Evolutionary conservation across 2,113 vertebrate species (phyloP).

Genomic region (Odobenus rosmarus): DNA sequence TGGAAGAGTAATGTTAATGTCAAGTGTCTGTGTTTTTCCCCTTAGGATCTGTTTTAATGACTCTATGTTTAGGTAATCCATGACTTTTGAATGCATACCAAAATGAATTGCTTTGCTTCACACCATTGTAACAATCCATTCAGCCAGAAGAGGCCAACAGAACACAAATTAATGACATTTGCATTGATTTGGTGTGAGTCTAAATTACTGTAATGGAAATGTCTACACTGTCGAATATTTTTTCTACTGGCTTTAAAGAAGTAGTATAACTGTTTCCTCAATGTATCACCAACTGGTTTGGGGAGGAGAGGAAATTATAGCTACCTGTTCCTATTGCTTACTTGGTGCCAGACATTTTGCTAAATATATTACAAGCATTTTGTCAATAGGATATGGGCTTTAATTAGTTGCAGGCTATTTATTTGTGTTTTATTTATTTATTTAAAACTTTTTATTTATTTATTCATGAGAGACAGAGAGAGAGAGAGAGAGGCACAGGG

Average conservation of each 20-base stretch:
- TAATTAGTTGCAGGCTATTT: not conserved
- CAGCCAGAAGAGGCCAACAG: slow-evolving; percentile 62
- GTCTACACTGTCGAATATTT: not conserved
- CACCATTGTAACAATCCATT: slow-evolving; percentile 54
- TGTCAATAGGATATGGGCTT: not conserved
- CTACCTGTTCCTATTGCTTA: not conserved
- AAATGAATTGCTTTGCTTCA: slow-evolving; percentile 55
- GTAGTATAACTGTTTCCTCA: not conserved
- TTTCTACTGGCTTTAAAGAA: slow-evolving; percentile 11
- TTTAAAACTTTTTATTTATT: too few relatives aligned
- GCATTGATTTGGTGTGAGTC: slow-evolving; percentile 57
- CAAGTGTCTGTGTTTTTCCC: slow-evolving; percentile 59
- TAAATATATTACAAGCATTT: not conserved
- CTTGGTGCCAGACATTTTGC: not conserved
- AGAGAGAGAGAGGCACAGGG: too few relatives aligned
- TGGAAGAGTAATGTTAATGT: slow-evolving; percentile 71
- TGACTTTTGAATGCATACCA: slow-evolving; percentile 68
- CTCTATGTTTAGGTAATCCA: slow-evolving; percentile 66
- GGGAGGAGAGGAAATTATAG: not conserved
- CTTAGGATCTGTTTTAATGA: slow-evolving; percentile 79
- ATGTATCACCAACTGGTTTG: not conserved
- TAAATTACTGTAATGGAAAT: slow-evolving; percentile 60
- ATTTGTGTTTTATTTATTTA: not conserved
- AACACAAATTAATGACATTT: slow-evolving; percentile 51
- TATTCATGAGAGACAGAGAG: too few relatives aligned